Evolutionary conservation across 2,113 vertebrate species (phyloP).

Genomic region (Sinocyclocheilus anshuiensis): DNA sequence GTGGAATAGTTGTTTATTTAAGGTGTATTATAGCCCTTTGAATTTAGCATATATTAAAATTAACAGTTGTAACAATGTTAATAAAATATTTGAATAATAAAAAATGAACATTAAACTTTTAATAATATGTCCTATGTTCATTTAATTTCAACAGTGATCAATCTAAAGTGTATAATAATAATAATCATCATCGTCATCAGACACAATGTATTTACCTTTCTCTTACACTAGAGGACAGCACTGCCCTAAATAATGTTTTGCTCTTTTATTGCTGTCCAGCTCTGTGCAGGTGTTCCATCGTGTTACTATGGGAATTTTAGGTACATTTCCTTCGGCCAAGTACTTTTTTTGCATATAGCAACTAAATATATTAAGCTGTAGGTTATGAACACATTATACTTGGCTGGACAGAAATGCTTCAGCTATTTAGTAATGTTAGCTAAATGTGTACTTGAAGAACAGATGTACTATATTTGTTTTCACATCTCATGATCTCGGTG

Average conservation of each 20-base stretch:
- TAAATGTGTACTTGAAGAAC: neutral
- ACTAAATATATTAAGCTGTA: neutral
- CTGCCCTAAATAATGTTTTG: neutral
- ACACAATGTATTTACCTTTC: neutral
- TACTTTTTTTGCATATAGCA: neutral
- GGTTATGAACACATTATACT: neutral
- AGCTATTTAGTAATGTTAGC: neutral
- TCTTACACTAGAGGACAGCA: slow-evolving; percentile 30
- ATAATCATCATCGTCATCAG: no score
- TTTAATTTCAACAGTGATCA: neutral
- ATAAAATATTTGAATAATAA: neutral
- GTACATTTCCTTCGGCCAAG: neutral
- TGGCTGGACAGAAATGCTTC: neutral
- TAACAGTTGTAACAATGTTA: neutral
- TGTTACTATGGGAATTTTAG: neutral
- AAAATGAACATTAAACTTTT: neutral
- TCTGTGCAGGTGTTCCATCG: neutral
- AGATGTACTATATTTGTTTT: slow-evolving; percentile 10
- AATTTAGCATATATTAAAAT: neutral
- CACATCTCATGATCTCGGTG: neutral
- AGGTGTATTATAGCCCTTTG: neutral
- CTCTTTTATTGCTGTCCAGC: neutral
- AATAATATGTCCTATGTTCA: neutral
- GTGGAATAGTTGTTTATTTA: neutral
- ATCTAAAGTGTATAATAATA: neutral